These are phyloP conservation scores for Sinosuthora webbiana DNA, from an alignment of 2,113 vertebrate species.

Conservation along the genomic window DNA sequence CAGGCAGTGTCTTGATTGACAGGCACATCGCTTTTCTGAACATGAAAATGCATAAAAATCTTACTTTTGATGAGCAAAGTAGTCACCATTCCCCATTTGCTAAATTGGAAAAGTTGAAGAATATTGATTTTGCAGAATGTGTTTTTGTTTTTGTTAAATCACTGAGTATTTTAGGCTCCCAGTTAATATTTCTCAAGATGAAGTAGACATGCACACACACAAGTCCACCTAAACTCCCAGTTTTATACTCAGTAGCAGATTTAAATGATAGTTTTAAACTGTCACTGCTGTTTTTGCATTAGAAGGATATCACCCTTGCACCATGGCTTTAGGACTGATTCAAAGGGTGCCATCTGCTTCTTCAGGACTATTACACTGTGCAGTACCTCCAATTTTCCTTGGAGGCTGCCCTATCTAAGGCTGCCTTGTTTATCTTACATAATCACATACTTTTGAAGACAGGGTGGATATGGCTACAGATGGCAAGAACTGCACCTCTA, in stretches of 20 bases:
- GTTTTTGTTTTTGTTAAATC: neutral
- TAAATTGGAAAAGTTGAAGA: neutral
- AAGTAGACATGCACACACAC: neutral
- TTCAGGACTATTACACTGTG: neutral
- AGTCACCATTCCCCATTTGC: neutral
- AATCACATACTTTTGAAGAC: neutral
- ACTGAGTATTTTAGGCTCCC: neutral
- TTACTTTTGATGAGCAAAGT: neutral
- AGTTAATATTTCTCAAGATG: neutral
- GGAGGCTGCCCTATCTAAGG: neutral
- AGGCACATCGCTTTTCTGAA: neutral
- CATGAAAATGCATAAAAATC: neutral
- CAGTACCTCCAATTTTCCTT: neutral
- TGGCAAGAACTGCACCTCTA: constrained; percentile 7
- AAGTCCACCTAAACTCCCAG: neutral
- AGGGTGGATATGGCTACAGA: neutral
- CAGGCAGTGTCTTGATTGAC: neutral
- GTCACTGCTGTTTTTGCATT: neutral
- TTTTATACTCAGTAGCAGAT: neutral
- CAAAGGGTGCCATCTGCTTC: neutral
- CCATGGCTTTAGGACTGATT: neutral
- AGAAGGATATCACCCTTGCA: neutral
- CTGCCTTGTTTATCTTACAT: neutral
- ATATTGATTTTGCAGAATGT: neutral
- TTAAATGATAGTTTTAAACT: neutral